phyloP scores from a whole-genome alignment of 2,888 invertebrate genomes.

The Trichopria drosophilae region DNA sequence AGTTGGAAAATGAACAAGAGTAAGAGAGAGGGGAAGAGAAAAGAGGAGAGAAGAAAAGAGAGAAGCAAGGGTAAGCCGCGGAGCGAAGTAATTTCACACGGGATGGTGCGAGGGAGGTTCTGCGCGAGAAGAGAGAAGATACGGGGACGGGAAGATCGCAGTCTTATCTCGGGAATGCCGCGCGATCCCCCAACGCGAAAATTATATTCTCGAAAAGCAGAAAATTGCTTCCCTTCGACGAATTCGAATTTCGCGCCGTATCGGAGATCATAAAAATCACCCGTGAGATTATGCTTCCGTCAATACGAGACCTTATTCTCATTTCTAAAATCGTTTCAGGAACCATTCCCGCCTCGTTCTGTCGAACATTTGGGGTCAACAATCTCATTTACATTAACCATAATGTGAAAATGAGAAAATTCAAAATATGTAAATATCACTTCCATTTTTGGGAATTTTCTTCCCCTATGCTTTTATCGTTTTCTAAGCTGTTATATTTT shows the following conservation, averaged over 20 bases:
- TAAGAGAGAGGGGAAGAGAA: conserved; percentile 26
- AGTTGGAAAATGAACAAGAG: conserved; percentile 23
- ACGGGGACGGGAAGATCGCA: conserved; percentile 30
- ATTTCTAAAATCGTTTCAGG: not conserved
- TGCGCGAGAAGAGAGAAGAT: conserved; percentile 31
- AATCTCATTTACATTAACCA: too few relatives aligned
- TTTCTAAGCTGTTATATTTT: too few relatives aligned
- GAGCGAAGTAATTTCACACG: conserved; percentile 58
- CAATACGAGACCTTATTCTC: not conserved
- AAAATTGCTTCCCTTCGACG: conserved; percentile 47
- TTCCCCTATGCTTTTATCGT: too few relatives aligned
- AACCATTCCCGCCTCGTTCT: not conserved
- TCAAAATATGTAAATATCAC: too few relatives aligned
- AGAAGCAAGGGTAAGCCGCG: conserved; percentile 56
- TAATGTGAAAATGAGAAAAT: too few relatives aligned
- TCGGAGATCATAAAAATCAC: conserved; percentile 26
- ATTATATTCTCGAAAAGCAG: conserved; percentile 55
- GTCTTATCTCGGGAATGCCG: conserved; percentile 52
- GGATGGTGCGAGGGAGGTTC: conserved; percentile 44
- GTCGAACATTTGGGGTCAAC: too few relatives aligned
- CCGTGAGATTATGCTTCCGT: conserved; percentile 32
- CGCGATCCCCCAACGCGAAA: conserved; percentile 40
- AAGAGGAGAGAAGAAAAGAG: conserved; percentile 41
- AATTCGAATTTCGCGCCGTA: conserved; percentile 28
- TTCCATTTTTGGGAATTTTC: too few relatives aligned